A percentile compares a stretch with the other conserved stretches of the same genome.
phyloP scores from a whole-genome alignment of 1,140 invertebrate genomes.

The Drosophila teissieri region DNA sequence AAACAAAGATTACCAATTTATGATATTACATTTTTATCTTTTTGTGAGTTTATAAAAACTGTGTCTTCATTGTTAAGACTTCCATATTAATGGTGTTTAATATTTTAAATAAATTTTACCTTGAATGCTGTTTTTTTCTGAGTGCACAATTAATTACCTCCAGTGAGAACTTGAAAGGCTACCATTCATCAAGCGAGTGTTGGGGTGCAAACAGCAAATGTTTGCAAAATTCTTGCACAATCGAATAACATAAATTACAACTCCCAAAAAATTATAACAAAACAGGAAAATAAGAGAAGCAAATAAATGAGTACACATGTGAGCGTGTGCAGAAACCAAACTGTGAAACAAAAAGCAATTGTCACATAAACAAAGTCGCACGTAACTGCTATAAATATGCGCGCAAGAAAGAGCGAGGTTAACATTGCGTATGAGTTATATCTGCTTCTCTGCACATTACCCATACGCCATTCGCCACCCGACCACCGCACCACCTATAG shows the following conservation, averaged over 20 bases:
- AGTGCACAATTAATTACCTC: conserved; percentile 47
- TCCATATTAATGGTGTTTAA: too few species aligned
- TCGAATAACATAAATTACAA: conserved; percentile 74
- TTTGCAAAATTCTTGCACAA: conserved; percentile 79
- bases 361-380: conserved; percentile 81
- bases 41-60: background rate
- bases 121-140: conserved; percentile 1
- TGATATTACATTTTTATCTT: too few species aligned
- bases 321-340: conserved; percentile 41
- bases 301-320: conserved; percentile 45
- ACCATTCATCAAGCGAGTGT: conserved; percentile 16
- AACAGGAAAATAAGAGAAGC: conserved; percentile 28
- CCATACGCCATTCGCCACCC: background rate
- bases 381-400: conserved; percentile 79
- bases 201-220: conserved; percentile 53
- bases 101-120: background rate
- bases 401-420: conserved; percentile 66
- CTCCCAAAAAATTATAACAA: conserved; percentile 58
- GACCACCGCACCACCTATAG: background rate
- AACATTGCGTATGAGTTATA: conserved; percentile 81
- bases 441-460: conserved; percentile 25
- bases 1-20: too few species aligned
- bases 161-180: conserved; percentile 49
- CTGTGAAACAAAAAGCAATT: conserved; percentile 77
- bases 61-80: too few species aligned